Evolutionary conservation across 2,113 vertebrate species (phyloP), one percentile per base, ranked within the genome.

Genomic region (Capreolus pygargus): DNA sequence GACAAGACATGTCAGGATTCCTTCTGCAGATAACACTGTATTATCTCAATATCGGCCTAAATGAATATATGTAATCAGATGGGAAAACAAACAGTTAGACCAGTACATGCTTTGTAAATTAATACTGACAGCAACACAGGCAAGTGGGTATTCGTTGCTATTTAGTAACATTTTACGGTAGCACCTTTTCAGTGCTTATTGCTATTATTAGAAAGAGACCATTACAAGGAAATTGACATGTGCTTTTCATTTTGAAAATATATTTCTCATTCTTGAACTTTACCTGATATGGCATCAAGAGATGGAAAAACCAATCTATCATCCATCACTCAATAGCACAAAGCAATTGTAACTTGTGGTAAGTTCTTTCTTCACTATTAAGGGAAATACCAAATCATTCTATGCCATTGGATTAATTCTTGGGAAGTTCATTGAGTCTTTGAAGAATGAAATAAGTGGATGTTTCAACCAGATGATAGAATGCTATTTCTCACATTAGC

Each of bases 191-290:
- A 47, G 27, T 47, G 43, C 10, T 79, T 55, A 50, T 15, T 27
- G 70, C 70, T 76, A 27, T 50, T 81, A 33, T 54, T 93, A 91
- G 57, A 95, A 82, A 78, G 23, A 74, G 58, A 86, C 17, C 27
- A 91, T 70, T 95, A 96, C 30, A 94, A 96, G 88, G 45, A 95
- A 89, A 84, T 23, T 52, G 33, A 93, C 50, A 89, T 54, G 87
- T 90, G 43, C 15, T 96, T 96, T 96, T 55, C 15, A 97, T 70
- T 95, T 92, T 95, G 61, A 93, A 96, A 98, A 84, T 17, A 57
- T 50, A 97, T 64, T 96, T 85, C 89, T 47, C 61, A 60, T 57
- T 97, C 58, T 74, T 93, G 88, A 95, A 88, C 33, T 82, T 97
- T 89, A 96, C 52, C n/a, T 90, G 81, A 86, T 45, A 8, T 52